A percentile compares a stretch with the other conserved stretches of the same genome.
Evolutionary conservation across 2,113 vertebrate genomes (phyloP).

Genomic region (Bucco capensis): DNA sequence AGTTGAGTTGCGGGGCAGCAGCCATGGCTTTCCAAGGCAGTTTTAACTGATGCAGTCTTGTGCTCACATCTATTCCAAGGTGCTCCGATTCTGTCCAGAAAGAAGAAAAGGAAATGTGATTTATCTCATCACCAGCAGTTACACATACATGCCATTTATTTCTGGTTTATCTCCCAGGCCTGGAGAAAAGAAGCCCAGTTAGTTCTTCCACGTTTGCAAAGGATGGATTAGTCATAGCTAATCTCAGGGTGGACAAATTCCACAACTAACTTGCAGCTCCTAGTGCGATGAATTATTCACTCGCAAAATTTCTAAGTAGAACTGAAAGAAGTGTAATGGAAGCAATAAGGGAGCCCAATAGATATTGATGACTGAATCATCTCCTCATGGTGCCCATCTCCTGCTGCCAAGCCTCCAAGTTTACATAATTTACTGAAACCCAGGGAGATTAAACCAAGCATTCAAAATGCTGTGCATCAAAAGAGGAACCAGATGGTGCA

Average conservation of each 20-base stretch:
- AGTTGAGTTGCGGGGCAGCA: slow-evolving; percentile 81
- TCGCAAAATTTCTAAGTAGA: slow-evolving; percentile 34
- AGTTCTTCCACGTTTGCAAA: not conserved
- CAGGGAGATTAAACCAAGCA: slow-evolving; percentile 47
- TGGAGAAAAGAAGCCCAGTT: not conserved
- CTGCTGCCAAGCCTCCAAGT: slow-evolving; percentile 16
- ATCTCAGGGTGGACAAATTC: slow-evolving; percentile 52
- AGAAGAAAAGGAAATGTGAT: slow-evolving; percentile 42
- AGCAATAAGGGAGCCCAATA: slow-evolving; percentile 50
- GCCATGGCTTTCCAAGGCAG: slow-evolving; percentile 74
- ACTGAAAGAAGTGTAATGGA: slow-evolving; percentile 37
- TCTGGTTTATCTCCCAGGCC: slow-evolving; percentile 35
- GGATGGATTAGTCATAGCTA: slow-evolving; percentile 43
- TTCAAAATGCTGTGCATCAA: slow-evolving; percentile 5
- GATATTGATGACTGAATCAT: slow-evolving; percentile 64
- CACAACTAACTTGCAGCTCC: slow-evolving; percentile 20
- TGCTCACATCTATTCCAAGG: slow-evolving; percentile 38
- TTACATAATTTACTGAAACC: slow-evolving; percentile 56
- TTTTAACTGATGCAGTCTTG: not conserved
- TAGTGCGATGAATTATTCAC: slow-evolving; percentile 44
- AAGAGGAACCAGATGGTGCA: slow-evolving; percentile 45
- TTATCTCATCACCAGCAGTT: slow-evolving; percentile 27
- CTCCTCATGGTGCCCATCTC: slow-evolving; percentile 56
- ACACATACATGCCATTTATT: slow-evolving; percentile 14
- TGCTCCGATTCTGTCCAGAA: slow-evolving; percentile 34